These are phyloP conservation scores for Hassar affinis DNA, from an alignment of 2,113 vertebrate genomes.

Conservation along the genomic window DNA sequence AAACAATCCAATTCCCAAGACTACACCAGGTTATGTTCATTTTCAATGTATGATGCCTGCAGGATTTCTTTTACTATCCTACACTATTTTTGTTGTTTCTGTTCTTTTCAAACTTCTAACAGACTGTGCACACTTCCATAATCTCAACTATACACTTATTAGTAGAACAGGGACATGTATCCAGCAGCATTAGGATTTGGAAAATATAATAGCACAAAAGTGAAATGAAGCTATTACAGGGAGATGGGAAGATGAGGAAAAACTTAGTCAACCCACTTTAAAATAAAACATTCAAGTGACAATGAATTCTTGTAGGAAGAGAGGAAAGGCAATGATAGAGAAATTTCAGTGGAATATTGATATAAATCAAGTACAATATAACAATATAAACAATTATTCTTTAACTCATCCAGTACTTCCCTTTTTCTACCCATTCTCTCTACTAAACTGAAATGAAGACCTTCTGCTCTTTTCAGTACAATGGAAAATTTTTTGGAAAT, in stretches of 20 bases:
- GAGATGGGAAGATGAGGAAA: neutral
- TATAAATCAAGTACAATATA: neutral
- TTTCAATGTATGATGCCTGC: neutral
- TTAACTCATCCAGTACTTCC: neutral
- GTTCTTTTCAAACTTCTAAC: too few relatives aligned
- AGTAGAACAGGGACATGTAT: neutral
- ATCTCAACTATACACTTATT: neutral
- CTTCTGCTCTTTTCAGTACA: neutral
- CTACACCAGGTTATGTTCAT: neutral
- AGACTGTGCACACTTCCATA: neutral
- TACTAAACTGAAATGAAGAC: neutral
- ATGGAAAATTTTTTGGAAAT: neutral
- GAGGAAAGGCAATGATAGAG: neutral
- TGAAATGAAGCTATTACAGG: neutral
- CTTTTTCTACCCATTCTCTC: neutral
- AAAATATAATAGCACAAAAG: neutral
- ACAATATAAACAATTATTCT: neutral
- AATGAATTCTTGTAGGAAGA: neutral
- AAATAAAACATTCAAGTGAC: neutral
- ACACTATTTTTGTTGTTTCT: neutral
- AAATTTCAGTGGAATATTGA: neutral
- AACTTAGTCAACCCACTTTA: neutral
- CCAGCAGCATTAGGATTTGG: neutral
- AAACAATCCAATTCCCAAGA: neutral
- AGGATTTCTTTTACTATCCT: neutral